Evolutionary conservation across 2,797 vertebrate species (phyloP).

Genomic region (Sebastes hubbsi): DNA sequence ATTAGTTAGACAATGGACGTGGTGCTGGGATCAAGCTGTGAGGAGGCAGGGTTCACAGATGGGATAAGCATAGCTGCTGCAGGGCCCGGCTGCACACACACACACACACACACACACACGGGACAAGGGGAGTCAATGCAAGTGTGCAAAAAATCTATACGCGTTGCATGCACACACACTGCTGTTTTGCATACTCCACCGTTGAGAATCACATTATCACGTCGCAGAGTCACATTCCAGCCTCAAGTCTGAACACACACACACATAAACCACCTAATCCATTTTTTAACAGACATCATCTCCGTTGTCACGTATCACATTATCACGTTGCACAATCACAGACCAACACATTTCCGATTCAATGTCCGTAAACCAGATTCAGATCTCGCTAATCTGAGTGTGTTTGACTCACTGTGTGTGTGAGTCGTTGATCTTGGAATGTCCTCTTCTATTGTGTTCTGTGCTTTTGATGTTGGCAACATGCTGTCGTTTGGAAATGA

Average conservation of each 20-base stretch:
- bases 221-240: background rate
- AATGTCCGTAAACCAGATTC: constrained; percentile 6
- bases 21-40: constrained; percentile 67
- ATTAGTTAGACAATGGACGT: constrained; percentile 74
- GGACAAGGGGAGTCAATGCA: background rate
- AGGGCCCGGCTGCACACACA: constrained; percentile 27
- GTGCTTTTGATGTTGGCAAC: constrained; percentile 42
- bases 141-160: background rate
- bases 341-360: background rate
- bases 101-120: background rate
- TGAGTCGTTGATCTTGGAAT: constrained; percentile 40
- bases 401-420: background rate
- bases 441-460: constrained; percentile 33
- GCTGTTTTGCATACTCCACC: background rate
- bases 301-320: constrained; percentile 5
- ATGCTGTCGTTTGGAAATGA: constrained; percentile 33
- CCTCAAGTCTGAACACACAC: background rate
- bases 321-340: background rate
- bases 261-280: background rate
- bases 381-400: constrained; percentile 1
- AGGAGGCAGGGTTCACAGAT: constrained; percentile 71
- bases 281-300: background rate
- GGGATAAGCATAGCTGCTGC: constrained; percentile 67
- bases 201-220: background rate
- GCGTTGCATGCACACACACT: background rate